Base-by-base conservation (phyloP, 2,888 invertebrate species). In the Carabus problematicus region DNA sequence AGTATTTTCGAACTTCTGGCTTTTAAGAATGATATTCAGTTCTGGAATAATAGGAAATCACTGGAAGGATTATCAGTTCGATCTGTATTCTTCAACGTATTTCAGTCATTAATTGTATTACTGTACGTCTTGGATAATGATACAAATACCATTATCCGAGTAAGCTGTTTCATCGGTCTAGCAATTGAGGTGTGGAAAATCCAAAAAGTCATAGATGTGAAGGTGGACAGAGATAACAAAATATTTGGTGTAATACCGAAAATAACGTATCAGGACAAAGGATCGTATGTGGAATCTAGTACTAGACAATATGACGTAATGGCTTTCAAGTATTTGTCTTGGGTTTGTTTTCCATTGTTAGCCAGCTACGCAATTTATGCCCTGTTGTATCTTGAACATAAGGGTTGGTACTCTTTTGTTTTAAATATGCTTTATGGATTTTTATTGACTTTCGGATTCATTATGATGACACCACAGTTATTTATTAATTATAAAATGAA, bases 401-500 rank as follows among this genome's bases (percentile, higher is more conserved):
- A 94, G 81, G 97, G 99, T 75, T 99, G 98, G 98, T 99, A 99
- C 81, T 98, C 98, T 9, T 99, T 96, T 85, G 88, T 97, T 43
- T 87, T 99, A 40, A 93, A 92, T 79, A 94, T 99, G 93, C 87
- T 98, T 71, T 99, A 99, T 82, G 98, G 99, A 64, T 99, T 97
- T 82, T 86, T 99, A 70, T 85, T 99, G 70, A 99, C 98, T 1
- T 99, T 99, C 81, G 97, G 99, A 71, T 99, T 99, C 81, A 99
- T 99, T 70, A 97, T 98, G 95, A 99, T 99, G 98, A 99, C 98
- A n/a, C 99, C 99, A 6, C 99, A 99, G 82, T 84, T 99, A 72
- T 99, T 99, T 80, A 99, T 99, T 76, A 99, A 99, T 84, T 99
- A 99, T 84, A 99, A 99, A 83, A 82, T 99, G 75, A 98, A 99